Base-by-base conservation (phyloP, 2,113 vertebrate genomes). In the Psophia crepitans region DNA sequence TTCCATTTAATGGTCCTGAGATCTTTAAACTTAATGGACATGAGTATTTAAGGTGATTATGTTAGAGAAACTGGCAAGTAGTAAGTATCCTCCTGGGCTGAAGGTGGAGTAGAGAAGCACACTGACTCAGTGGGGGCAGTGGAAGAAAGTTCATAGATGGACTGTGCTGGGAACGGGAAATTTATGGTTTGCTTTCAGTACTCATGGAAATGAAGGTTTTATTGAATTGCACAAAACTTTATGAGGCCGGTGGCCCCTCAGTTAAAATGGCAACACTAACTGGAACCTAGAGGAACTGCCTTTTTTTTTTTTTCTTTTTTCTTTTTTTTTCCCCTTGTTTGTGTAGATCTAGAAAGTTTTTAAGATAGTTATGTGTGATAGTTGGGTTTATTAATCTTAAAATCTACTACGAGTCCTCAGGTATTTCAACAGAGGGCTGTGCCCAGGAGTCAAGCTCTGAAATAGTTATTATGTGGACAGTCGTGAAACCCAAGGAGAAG, bases 21-120 rank as follows among this genome's bases (percentile, higher is more conserved):
- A 94, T 92, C 58, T 93, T 96, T 91, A 94, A 87, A 83, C 80
- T 93, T 96, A 87, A 93, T 96, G 87, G 88, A 65, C 43, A 8
- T 56, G n/a, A 60, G 71, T 94, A 43, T 93, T 95, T 93, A 92
- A 91, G 84, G 63, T 89, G 94, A 93, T 92, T 92, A 58, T 1
- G 5, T 91, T 96, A 73, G 71, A 74, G 88, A 93, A 96, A 65
- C 61, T 70, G 84, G 68, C n/a, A 63, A 22, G 32, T 58, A 66
- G 35, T 80, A 61, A 94, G 68, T 54, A 27, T 88, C 58, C 66
- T 84, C 53, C 74, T 85, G 87, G 82, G 79, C 71, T 94, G 78
- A 83, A 43, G 0, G 1, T 35, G 64, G 35, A 53, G 44, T 24
- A 60, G 41, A 87, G 78, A 89, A 69, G 53, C 61, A 18, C 32